These are phyloP conservation scores for Pseudococcus longispinus DNA, from an alignment of 2,888 invertebrate genomes.

Conservation along the genomic window DNA sequence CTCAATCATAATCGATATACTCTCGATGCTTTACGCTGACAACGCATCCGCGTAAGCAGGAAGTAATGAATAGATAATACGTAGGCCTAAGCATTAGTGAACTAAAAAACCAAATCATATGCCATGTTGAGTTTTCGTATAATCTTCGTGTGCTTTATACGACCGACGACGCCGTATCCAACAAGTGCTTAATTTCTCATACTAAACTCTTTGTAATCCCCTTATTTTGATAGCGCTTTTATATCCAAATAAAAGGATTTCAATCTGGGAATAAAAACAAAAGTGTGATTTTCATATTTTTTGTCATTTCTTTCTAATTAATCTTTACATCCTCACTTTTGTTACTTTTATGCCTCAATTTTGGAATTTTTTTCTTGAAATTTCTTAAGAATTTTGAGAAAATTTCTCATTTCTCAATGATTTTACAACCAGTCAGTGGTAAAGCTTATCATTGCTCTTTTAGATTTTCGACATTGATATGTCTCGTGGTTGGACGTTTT, in stretches of 20 bases:
- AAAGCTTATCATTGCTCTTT: no score
- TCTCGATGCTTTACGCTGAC: not conserved
- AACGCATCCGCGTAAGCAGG: constrained; percentile 22
- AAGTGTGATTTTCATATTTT: not conserved
- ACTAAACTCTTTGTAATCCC: not conserved
- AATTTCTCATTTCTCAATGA: no score
- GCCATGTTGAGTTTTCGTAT: not conserved
- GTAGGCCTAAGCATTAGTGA: constrained; percentile 10
- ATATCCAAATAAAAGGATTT: not conserved
- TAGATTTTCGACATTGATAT: no score
- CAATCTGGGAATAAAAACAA: not conserved
- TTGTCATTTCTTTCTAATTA: no score
- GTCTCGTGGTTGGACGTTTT: no score
- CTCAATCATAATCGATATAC: constrained; percentile 9
- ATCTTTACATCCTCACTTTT: not conserved
- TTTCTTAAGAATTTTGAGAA: no score
- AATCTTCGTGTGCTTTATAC: not conserved
- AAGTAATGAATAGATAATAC: constrained; percentile 22
- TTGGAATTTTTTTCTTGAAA: no score
- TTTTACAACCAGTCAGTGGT: no score
- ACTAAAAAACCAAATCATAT: not conserved
- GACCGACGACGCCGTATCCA: not conserved
- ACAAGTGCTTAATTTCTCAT: constrained; percentile 7
- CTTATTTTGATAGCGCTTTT: not conserved
- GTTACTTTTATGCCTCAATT: no score